Base-by-base conservation (phyloP, 2,888 invertebrate genomes). In the Chouioia cunea region DNA sequence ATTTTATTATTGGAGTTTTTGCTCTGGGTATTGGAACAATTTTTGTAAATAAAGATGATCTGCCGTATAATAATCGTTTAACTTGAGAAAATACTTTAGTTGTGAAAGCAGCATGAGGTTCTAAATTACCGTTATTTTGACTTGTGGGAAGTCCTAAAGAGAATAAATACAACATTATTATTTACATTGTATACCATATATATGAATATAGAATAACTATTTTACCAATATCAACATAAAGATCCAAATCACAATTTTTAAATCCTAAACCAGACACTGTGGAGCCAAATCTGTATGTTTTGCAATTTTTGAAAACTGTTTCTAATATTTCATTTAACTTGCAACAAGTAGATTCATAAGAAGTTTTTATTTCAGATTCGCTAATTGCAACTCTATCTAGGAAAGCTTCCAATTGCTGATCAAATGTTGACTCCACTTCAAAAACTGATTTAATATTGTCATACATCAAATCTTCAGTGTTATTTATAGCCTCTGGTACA, bases 1-100 rank as follows among this genome's bases (percentile, higher is more conserved):
- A 92, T 81, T 93, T 93, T 14, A 95, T 90, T 73, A 95, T 93
- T 27, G 95, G 95, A 4, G 92, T 93, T 81, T 92, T 91, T 15
- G 94, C 93, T 59, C 88, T 87, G 0, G 91, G 90, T 77, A 94
- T 93, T 56, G 90, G 85, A 23, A 91, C 79, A 18, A 93, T 85
- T 64, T 91, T 87, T 0, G 85, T 76, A 83, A 92, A 93, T 10
- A 85, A 71, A 0, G 74, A 65, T 0, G 85, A 83, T 69, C 84
- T 83, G 47, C 80, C 78, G n/a, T 81, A 82, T 46, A 91, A 84
- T 0, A 86, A 70, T 3, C 79, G 80, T 73, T 85, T 87, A 6
- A 89, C 87, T 57, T 77, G 76, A 52, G 79, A 82, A 73, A 86
- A 87, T 20, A 85, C 53, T 47, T 74, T 76, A 23, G 67, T 74